Base-by-base conservation (phyloP, 2,888 invertebrate genomes). In the Carpatolechia fugitivella region DNA sequence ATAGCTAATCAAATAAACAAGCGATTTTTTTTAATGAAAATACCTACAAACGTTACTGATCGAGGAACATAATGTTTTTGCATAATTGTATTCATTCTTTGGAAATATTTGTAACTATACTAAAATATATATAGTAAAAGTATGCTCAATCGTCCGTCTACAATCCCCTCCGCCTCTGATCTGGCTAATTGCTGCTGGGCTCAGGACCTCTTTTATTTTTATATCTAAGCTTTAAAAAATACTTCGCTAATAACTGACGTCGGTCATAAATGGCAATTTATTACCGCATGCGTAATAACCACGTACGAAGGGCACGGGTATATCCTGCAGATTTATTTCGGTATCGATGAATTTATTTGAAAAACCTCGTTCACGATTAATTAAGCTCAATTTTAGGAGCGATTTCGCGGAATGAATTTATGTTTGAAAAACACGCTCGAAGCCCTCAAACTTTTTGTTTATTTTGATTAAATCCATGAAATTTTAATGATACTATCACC, bases 131-230 rank as follows among this genome's bases (percentile, higher is more conserved):
- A n/a, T n/a, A n/a, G 24, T 24, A 24, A 24, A 24, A 24, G 24
- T 24, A 24, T 24, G n/a, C n/a, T 44, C 13, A 11, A 20, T 38
- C 41, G 40, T 30, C 20, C 36, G 57, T 52, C 38, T 54, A 40
- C 16, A 33, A 11, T 29, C 11, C 14, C 36, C 46, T 76, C 74
- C 70, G 68, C 68, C 68, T 72, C 66, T 65, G 62, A 67, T 60
- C 63, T 64, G 64, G 68, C 75, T 81, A 81, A 82, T 82, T 80
- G 74, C 74, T 64, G 51, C 56, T 46, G 24, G 60, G 62, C 65
- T 63, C 56, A 48, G 60, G 57, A 52, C 11, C 24, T 62, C 65
- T 68, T 67, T 72, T 73, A 72, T 72, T 75, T 74, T 64, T 73
- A 63, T 69, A 70, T 18, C 18, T 41, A 41, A 24, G 18, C 63